phyloP scores from a whole-genome alignment of 2,113 vertebrate genomes.

The Petromus typicus region DNA sequence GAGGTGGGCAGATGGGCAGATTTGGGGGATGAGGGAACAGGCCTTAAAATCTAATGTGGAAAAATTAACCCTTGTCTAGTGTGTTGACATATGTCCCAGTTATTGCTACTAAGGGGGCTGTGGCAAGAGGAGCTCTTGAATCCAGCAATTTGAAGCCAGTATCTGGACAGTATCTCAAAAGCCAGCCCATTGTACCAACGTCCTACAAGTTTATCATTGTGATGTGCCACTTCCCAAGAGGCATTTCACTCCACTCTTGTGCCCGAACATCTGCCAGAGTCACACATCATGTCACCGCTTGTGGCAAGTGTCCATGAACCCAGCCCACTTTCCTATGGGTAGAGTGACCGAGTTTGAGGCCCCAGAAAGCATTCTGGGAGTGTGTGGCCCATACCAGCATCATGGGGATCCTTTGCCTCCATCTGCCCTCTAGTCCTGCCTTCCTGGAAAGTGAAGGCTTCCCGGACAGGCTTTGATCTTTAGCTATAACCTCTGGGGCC shows the following conservation, averaged over 20 bases:
- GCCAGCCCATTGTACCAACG: rapidly evolving
- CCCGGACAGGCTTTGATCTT: background rate
- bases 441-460: background rate
- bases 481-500: background rate
- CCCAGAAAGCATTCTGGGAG: background rate
- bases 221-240: background rate
- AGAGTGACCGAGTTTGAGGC: background rate
- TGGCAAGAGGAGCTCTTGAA: background rate
- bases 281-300: rapidly evolving
- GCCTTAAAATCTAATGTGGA: background rate
- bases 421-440: background rate
- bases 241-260: no score
- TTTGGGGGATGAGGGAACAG: no score
- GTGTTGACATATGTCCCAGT: background rate
- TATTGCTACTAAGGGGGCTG: background rate
- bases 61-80: background rate
- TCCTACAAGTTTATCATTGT: background rate
- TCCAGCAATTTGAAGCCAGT: background rate
- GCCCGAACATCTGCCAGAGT: background rate
- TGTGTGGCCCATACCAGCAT: background rate
- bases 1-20: background rate
- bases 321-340: rapidly evolving
- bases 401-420: background rate
- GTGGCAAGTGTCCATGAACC: background rate
- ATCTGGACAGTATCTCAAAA: background rate